Evolutionary conservation across 2,888 invertebrate genomes (phyloP).

Genomic region (Clostera curtula): DNA sequence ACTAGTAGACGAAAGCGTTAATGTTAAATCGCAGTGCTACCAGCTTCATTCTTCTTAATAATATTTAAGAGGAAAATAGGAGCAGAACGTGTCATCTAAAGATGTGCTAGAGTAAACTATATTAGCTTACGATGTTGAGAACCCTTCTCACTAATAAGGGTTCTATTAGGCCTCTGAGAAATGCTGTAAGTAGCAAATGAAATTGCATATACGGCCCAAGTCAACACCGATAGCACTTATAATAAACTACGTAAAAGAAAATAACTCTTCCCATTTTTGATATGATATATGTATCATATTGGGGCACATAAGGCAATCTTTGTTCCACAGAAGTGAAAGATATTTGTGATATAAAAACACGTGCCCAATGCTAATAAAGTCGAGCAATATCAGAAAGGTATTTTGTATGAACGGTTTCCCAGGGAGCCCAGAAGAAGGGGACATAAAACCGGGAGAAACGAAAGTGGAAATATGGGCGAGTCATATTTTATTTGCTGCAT

Average conservation of each 20-base stretch:
- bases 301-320: slow-evolving; percentile 54
- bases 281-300: slow-evolving; percentile 49
- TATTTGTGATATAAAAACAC: slow-evolving; percentile 67
- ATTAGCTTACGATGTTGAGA: not conserved
- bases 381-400: slow-evolving; percentile 68
- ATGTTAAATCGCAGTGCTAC: no score
- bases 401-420: slow-evolving; percentile 69
- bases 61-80: no score
- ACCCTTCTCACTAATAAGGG: slow-evolving; percentile 7
- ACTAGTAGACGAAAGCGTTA: no score
- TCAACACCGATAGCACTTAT: slow-evolving; percentile 33
- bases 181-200: slow-evolving; percentile 35
- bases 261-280: slow-evolving; percentile 47
- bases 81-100: no score
- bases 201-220: slow-evolving; percentile 30
- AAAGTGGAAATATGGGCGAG: slow-evolving; percentile 71
- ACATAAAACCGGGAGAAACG: slow-evolving; percentile 67
- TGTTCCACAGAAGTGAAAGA: slow-evolving; percentile 61
- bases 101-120: no score
- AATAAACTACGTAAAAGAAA: slow-evolving; percentile 46
- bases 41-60: no score
- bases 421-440: slow-evolving; percentile 63
- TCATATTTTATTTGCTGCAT: slow-evolving; percentile 75
- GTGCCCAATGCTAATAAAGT: slow-evolving; percentile 71
- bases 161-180: slow-evolving; percentile 23